These are phyloP conservation scores for Lasioglossum lativentre DNA, from an alignment of 2,888 invertebrate species.

Conservation along the genomic window DNA sequence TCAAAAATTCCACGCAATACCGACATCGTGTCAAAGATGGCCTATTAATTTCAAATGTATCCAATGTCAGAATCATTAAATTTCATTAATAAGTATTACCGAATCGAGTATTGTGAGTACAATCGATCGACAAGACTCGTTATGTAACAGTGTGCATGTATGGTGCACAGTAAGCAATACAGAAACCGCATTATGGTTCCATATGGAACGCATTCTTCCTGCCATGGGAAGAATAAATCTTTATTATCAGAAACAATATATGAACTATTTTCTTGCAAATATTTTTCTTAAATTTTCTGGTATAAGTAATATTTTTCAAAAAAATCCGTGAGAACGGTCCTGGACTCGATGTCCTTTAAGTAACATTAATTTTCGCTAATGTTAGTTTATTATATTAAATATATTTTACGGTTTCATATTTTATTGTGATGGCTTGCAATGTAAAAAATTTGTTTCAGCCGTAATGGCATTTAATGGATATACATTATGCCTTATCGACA, in stretches of 20 bases:
- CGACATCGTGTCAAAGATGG: too few species aligned
- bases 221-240: neutral
- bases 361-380: neutral
- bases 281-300: neutral
- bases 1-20: neutral
- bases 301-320: neutral
- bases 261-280: neutral
- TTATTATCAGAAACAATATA: neutral
- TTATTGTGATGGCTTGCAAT: neutral
- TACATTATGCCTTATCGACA: constrained; percentile 43
- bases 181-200: constrained; percentile 38
- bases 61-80: neutral
- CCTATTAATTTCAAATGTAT: too few species aligned
- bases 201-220: constrained; percentile 21
- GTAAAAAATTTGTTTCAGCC: constrained; percentile 16
- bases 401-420: neutral
- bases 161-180: constrained; percentile 37
- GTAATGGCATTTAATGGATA: constrained; percentile 10
- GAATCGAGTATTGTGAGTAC: constrained; percentile 31
- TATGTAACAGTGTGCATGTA: constrained; percentile 52
- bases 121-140: constrained; percentile 56
- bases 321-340: neutral
- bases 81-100: constrained; percentile 10
- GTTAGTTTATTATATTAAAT: neutral
- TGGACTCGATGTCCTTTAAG: neutral